These are phyloP conservation scores for Larimichthys crocea DNA, from an alignment of 2,113 vertebrate genomes.

Conservation along the genomic window DNA sequence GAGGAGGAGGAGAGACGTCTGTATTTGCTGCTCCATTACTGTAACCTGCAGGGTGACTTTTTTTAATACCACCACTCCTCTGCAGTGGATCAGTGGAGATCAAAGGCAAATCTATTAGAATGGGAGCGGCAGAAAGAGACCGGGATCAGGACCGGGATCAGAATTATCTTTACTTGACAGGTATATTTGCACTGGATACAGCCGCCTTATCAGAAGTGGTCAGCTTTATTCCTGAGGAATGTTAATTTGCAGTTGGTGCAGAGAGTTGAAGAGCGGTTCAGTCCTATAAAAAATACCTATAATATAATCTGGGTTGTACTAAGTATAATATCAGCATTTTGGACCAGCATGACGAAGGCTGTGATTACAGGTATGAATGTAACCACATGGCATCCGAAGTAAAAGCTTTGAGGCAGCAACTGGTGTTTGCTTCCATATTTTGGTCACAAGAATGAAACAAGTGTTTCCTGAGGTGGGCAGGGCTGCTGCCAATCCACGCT, in stretches of 20 bases:
- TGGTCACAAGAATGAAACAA: background rate
- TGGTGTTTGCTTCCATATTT: conserved; percentile 8
- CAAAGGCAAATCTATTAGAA: conserved; percentile 59
- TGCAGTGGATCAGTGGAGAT: conserved; percentile 65
- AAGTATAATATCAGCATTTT: background rate
- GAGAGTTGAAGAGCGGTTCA: background rate
- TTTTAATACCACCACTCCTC: conserved; percentile 44
- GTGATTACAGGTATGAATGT: background rate
- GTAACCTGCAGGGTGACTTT: conserved; percentile 63
- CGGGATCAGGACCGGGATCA: conserved; percentile 50
- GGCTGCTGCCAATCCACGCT: conserved; percentile 11
- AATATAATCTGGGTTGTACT: background rate
- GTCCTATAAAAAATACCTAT: background rate
- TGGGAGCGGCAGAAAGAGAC: conserved; percentile 37
- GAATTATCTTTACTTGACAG: conserved; percentile 53
- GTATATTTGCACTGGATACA: conserved; percentile 52
- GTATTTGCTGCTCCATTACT: conserved; percentile 65
- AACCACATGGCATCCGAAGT: background rate
- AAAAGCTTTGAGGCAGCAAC: background rate
- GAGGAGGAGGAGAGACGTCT: conserved; percentile 8
- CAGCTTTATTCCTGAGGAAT: conserved; percentile 32
- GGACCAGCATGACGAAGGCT: background rate
- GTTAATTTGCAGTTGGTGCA: conserved; percentile 26
- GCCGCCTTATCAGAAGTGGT: conserved; percentile 17
- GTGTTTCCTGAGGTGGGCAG: conserved; percentile 4